A percentile compares a stretch with the other conserved stretches of the same genome.
Evolutionary conservation across 2,888 invertebrate genomes (phyloP).

Genomic region (Aphelenchoides bicaudatus): DNA sequence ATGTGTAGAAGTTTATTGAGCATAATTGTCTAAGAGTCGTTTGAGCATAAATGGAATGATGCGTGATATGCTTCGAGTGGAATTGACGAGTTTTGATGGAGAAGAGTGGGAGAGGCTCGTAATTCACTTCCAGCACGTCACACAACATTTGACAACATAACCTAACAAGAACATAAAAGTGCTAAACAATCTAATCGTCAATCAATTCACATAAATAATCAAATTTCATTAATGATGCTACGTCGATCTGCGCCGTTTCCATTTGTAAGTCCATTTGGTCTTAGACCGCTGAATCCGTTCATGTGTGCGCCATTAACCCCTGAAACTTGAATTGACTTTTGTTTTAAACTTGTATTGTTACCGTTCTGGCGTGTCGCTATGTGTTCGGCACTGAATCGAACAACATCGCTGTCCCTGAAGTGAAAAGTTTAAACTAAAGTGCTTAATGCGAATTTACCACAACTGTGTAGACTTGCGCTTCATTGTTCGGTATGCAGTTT

Average conservation of each 20-base stretch:
- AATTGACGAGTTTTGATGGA: neutral
- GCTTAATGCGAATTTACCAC: too few species aligned
- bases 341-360: too few species aligned
- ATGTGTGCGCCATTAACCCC: neutral
- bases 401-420: constrained; percentile 10
- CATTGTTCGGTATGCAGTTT: constrained; percentile 32
- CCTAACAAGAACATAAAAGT: neutral
- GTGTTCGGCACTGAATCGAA: neutral
- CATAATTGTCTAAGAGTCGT: too few species aligned
- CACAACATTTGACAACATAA: neutral
- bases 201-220: neutral
- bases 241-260: neutral
- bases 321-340: too few species aligned
- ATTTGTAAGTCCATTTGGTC: neutral
- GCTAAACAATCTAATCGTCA: neutral
- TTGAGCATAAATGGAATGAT: neutral
- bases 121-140: neutral
- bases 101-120: neutral
- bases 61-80: constrained; percentile 2
- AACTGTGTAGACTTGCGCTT: constrained; percentile 21
- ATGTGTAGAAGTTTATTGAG: neutral
- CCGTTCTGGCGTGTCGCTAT: too few species aligned
- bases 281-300: constrained; percentile 7
- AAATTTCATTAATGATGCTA: neutral
- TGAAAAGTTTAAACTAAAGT: too few species aligned